These are phyloP conservation scores for Microcebus murinus DNA, from an alignment of 2,113 vertebrate genomes.

Conservation along the genomic window DNA sequence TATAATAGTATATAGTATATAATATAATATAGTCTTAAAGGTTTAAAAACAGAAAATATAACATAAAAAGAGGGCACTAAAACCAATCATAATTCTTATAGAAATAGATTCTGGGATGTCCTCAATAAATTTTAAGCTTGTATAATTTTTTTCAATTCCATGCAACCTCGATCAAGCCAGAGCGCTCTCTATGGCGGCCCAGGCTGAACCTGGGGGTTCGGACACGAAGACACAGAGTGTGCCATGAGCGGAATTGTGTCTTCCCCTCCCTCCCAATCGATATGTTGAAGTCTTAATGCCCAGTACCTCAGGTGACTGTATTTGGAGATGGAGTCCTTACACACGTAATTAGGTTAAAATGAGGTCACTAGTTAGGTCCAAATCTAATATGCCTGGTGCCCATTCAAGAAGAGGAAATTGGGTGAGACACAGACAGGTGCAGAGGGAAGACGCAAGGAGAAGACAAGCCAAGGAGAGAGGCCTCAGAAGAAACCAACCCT, in stretches of 20 bases:
- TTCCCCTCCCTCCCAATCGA: accelerated
- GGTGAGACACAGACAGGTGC: neutral
- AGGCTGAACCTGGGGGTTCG: neutral
- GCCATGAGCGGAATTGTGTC: neutral
- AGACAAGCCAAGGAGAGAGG: neutral
- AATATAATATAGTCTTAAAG: neutral
- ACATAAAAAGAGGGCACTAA: conserved; percentile 12
- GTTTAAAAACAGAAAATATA: neutral
- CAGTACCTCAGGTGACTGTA: neutral
- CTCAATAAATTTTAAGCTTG: neutral
- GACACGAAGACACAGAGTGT: neutral
- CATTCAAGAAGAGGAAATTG: neutral
- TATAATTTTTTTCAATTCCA: neutral
- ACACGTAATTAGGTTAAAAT: neutral
- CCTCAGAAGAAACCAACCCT: neutral
- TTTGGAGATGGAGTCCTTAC: neutral
- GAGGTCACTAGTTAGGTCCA: neutral
- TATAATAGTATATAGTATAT: too few relatives aligned
- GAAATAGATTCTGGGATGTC: neutral
- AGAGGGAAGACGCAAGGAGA: neutral
- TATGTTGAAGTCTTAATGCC: neutral
- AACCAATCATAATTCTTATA: neutral
- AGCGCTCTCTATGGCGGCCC: neutral
- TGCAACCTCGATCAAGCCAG: neutral
- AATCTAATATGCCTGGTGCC: neutral